Conservation (phyloP, 2,113 vertebrate species). For the Melanotaenia duboulayi region DNA sequence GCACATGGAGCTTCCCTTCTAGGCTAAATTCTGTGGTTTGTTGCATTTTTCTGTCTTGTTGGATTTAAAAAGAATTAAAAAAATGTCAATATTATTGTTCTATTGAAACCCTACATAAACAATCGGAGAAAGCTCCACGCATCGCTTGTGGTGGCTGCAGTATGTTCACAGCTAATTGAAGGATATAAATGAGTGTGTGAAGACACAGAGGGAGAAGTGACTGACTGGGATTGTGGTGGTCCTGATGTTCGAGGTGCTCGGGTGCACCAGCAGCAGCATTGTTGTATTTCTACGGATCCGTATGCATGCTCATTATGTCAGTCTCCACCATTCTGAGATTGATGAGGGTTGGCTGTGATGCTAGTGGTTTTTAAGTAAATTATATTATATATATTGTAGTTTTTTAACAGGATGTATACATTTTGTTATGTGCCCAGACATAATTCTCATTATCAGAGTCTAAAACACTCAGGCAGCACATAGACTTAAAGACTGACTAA, state of each 20-base stretch:
- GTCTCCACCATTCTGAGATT: not conserved
- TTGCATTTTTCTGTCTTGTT: no score
- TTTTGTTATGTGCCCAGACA: not conserved
- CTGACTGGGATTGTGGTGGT: not conserved
- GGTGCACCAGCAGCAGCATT: not conserved
- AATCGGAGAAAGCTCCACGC: not conserved
- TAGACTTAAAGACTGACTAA: not conserved
- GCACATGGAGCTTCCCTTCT: no score
- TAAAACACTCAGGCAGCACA: no score
- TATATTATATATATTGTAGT: not conserved
- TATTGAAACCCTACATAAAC: not conserved
- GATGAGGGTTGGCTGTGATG: not conserved
- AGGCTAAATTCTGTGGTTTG: no score
- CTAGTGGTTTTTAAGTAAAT: not conserved
- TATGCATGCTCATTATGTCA: not conserved
- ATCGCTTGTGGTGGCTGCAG: not conserved
- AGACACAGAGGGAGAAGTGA: not conserved
- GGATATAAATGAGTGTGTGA: not conserved
- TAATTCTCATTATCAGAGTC: not conserved
- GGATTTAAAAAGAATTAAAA: not conserved
- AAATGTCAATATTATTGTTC: not conserved
- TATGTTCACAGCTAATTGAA: not conserved
- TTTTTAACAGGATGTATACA: not conserved
- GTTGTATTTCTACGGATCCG: not conserved
- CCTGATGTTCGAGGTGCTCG: no score